Conservation (phyloP, 2,797 vertebrate genomes). For the Pseudopleuronectes americanus region DNA sequence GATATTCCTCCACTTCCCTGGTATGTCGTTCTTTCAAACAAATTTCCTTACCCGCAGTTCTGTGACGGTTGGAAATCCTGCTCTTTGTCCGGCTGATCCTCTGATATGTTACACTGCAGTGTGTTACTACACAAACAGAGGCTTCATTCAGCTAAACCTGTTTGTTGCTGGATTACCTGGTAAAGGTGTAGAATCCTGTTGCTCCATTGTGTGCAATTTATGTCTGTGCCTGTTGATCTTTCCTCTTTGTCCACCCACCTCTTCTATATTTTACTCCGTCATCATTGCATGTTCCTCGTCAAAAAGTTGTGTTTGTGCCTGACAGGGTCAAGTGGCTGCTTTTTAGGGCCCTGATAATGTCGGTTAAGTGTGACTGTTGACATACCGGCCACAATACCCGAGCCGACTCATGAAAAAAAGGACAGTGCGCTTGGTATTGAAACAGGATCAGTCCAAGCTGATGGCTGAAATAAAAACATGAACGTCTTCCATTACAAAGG, state of each 20-base stretch:
- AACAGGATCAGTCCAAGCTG: neutral
- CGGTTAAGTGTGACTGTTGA: conserved; percentile 34
- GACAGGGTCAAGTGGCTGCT: conserved; percentile 34
- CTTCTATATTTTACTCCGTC: conserved; percentile 1
- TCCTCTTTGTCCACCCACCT: neutral
- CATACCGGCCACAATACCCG: conserved; percentile 12
- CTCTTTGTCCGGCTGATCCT: conserved; percentile 49
- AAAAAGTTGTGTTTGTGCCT: conserved; percentile 17
- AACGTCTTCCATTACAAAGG: neutral
- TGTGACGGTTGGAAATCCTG: conserved; percentile 69
- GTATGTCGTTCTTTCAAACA: neutral
- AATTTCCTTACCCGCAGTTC: conserved; percentile 2
- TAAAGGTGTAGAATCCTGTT: conserved; percentile 18
- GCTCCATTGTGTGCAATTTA: conserved; percentile 9
- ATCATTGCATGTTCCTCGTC: conserved; percentile 5
- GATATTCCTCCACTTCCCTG: neutral
- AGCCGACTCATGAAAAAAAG: conserved; percentile 23
- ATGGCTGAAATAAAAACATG: conserved; percentile 15
- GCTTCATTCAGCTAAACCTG: conserved; percentile 40
- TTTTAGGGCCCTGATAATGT: conserved; percentile 24
- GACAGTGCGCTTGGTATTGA: conserved; percentile 4
- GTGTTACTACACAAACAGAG: conserved; percentile 47
- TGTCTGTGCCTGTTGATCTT: conserved; percentile 2
- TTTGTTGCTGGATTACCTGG: conserved; percentile 50
- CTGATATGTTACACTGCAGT: conserved; percentile 10